phyloP scores from a whole-genome alignment of 2,113 vertebrate species.

The Pipra filicauda region DNA sequence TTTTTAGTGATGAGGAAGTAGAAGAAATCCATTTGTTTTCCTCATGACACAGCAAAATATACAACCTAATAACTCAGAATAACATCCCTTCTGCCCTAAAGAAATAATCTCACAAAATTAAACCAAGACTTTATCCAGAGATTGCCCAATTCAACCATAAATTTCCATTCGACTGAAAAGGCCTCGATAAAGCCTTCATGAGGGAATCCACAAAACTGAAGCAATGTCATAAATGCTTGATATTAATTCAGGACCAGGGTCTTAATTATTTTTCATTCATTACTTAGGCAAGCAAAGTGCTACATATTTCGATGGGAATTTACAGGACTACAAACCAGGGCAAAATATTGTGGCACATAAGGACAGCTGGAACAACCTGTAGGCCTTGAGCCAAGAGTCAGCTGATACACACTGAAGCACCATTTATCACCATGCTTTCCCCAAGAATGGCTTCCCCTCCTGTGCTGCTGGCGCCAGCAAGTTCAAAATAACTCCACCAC shows the following conservation, averaged over 20 bases:
- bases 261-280: neutral
- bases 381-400: neutral
- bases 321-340: neutral
- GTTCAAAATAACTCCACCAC: neutral
- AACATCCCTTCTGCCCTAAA: conserved; percentile 57
- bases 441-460: neutral
- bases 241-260: neutral
- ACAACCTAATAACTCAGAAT: conserved; percentile 47
- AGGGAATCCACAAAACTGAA: neutral
- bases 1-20: conserved; percentile 62
- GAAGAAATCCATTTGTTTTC: conserved; percentile 51
- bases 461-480: neutral
- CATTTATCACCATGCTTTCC: neutral
- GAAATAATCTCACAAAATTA: conserved; percentile 61
- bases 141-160: conserved; percentile 34
- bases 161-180: conserved; percentile 35
- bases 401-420: fast-evolving
- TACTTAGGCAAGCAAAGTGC: neutral
- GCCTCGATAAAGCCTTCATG: neutral
- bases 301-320: neutral
- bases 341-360: neutral
- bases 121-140: conserved; percentile 46
- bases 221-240: neutral
- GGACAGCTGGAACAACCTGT: neutral
- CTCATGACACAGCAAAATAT: conserved; percentile 54